Evolutionary conservation across 92 coral and sea anemone genomes (phyloP).

Genomic region (Porites lobata): DNA sequence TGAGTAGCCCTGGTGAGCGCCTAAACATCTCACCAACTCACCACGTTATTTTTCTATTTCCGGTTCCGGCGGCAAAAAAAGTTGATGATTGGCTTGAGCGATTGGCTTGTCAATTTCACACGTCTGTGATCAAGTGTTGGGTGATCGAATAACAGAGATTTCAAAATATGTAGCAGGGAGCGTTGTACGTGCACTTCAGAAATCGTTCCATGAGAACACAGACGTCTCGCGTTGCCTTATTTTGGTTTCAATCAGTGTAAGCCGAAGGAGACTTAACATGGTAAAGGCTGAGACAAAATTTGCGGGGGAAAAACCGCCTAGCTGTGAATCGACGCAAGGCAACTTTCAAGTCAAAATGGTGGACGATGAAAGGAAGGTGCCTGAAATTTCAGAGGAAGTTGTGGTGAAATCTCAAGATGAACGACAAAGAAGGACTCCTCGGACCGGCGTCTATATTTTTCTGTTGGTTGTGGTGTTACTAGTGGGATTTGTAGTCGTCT

Average conservation of each 20-base stretch:
- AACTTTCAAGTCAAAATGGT: conserved; percentile 66
- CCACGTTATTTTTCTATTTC: conserved; percentile 59
- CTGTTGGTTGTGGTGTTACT: conserved; percentile 77
- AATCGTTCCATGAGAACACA: neutral
- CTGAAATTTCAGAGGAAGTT: conserved; percentile 43
- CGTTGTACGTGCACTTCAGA: neutral
- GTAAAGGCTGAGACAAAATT: conserved; percentile 81
- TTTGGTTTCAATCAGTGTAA: conserved; percentile 7
- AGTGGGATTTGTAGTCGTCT: conserved; percentile 88
- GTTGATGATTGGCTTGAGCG: conserved; percentile 72
- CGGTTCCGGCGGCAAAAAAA: conserved; percentile 66
- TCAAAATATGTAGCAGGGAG: conserved; percentile 16
- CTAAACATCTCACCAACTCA: neutral
- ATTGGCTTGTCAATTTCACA: conserved; percentile 67
- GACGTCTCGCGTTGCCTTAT: conserved; percentile 6
- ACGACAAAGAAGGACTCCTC: conserved; percentile 74
- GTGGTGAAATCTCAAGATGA: conserved; percentile 62
- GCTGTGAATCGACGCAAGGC: conserved; percentile 38
- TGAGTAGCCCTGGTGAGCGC: conserved; percentile 30
- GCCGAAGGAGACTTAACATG: conserved; percentile 47
- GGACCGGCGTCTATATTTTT: conserved; percentile 75
- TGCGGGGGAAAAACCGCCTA: conserved; percentile 66
- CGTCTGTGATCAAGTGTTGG: conserved; percentile 22
- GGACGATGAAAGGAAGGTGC: conserved; percentile 50
- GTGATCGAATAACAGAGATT: conserved; percentile 22